Evolutionary conservation across 2,888 invertebrate genomes (phyloP).

Genomic region (Caenorhabditis macrosperma): DNA sequence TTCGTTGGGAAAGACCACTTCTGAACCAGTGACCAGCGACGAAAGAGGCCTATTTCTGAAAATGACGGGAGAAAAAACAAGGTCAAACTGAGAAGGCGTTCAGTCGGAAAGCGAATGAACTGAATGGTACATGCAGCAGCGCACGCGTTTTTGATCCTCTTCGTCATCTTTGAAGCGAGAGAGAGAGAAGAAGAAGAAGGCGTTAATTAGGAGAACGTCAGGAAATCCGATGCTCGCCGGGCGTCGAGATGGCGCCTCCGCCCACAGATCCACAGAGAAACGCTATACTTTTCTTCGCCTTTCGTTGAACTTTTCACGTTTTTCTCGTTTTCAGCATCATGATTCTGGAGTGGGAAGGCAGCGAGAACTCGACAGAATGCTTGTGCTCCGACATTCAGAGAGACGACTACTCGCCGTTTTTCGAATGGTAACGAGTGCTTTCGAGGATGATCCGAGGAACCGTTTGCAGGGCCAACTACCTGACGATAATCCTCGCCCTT

Average conservation of each 20-base stretch:
- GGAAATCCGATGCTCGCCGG: slow-evolving; percentile 35
- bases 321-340: slow-evolving; percentile 62
- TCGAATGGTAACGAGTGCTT: slow-evolving; percentile 72
- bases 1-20: background rate
- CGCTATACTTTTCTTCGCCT: slow-evolving; percentile 21
- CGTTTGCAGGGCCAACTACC: slow-evolving; percentile 67
- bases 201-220: slow-evolving; percentile 54
- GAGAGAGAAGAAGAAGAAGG: background rate
- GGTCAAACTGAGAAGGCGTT: no score
- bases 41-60: no score
- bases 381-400: slow-evolving; percentile 78
- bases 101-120: no score
- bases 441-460: no score
- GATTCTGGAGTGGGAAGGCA: slow-evolving; percentile 60
- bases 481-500: slow-evolving; percentile 76
- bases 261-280: slow-evolving; percentile 32
- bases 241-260: slow-evolving; percentile 17
- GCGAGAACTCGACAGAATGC: slow-evolving; percentile 69
- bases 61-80: no score
- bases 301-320: background rate
- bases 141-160: slow-evolving; percentile 11
- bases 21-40: background rate
- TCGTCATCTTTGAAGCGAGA: background rate
- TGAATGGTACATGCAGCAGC: no score
- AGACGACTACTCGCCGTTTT: slow-evolving; percentile 79